These are phyloP conservation scores for Drosophila trichaetosa DNA, from an alignment of 2,888 invertebrate genomes.

Conservation along the genomic window DNA sequence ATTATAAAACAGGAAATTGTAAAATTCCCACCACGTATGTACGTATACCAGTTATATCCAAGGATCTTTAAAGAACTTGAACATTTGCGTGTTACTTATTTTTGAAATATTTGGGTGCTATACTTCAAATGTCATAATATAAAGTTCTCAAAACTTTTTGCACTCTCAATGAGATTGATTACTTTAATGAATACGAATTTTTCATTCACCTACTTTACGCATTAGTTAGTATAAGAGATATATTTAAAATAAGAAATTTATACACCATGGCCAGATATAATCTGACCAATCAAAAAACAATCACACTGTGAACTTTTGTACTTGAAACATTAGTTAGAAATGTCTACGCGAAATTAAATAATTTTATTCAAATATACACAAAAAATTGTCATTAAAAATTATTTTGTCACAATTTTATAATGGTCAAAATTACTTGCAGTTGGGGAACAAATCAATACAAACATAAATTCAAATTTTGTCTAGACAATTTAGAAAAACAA, in stretches of 20 bases:
- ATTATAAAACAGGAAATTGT: background rate
- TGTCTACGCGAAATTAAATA: slow-evolving; percentile 15
- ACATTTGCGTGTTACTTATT: background rate
- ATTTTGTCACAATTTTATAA: slow-evolving; percentile 7
- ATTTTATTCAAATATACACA: slow-evolving; percentile 59
- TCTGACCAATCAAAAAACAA: slow-evolving; percentile 15
- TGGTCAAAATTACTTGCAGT: background rate
- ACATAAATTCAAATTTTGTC: background rate
- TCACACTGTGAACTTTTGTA: slow-evolving; percentile 40
- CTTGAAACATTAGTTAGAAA: slow-evolving; percentile 40
- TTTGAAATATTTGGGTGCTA: slow-evolving; percentile 9
- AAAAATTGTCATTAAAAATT: slow-evolving; percentile 46
- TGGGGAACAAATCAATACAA: background rate
- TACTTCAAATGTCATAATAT: background rate
- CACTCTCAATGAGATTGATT: background rate
- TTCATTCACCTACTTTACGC: slow-evolving; percentile 8
- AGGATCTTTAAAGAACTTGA: background rate
- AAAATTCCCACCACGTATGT: background rate
- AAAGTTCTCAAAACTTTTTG: background rate
- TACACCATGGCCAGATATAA: slow-evolving; percentile 27
- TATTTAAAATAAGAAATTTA: slow-evolving; percentile 7
- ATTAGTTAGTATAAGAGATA: slow-evolving; percentile 25
- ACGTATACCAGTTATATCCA: slow-evolving; percentile 7
- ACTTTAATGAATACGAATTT: slow-evolving; percentile 13
- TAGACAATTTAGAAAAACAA: background rate